Evolutionary conservation across 2,888 invertebrate species (phyloP).

Genomic region (Rhabditophanes sp.): DNA sequence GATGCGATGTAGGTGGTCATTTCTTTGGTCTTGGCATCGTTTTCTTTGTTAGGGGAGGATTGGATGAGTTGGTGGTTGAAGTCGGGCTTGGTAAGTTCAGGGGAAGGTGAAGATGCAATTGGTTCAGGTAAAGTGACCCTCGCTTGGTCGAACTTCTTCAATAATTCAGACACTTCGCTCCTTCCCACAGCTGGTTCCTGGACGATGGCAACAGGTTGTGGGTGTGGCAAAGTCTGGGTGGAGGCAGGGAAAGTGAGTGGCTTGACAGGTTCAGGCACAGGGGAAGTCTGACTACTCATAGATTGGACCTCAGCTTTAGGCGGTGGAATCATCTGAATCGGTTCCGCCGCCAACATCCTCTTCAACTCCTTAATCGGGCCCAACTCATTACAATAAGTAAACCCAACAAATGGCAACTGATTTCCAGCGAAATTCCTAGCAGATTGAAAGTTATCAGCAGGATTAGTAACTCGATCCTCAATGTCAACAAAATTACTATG

Average conservation of each 20-base stretch:
- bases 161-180: too few relatives aligned
- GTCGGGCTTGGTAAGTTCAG: too few relatives aligned
- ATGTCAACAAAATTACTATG: constrained; percentile 89
- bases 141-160: too few relatives aligned
- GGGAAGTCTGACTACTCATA: background rate
- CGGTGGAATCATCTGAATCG: too few relatives aligned
- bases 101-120: too few relatives aligned
- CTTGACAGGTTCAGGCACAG: background rate
- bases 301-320: constrained; percentile 1
- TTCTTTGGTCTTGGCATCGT: too few relatives aligned
- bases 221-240: too few relatives aligned
- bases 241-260: background rate
- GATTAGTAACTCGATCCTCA: constrained; percentile 30
- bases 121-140: too few relatives aligned
- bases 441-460: constrained; percentile 81
- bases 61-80: too few relatives aligned
- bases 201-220: background rate
- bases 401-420: constrained; percentile 92
- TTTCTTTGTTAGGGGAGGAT: too few relatives aligned
- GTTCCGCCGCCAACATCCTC: background rate
- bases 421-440: constrained; percentile 96
- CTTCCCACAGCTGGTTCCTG: too few relatives aligned
- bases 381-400: constrained; percentile 72
- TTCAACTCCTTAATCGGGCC: constrained; percentile 11
- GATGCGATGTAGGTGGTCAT: too few relatives aligned